These are phyloP conservation scores for Siniperca scherzeri DNA, from an alignment of 2,797 vertebrate species.

Conservation along the genomic window DNA sequence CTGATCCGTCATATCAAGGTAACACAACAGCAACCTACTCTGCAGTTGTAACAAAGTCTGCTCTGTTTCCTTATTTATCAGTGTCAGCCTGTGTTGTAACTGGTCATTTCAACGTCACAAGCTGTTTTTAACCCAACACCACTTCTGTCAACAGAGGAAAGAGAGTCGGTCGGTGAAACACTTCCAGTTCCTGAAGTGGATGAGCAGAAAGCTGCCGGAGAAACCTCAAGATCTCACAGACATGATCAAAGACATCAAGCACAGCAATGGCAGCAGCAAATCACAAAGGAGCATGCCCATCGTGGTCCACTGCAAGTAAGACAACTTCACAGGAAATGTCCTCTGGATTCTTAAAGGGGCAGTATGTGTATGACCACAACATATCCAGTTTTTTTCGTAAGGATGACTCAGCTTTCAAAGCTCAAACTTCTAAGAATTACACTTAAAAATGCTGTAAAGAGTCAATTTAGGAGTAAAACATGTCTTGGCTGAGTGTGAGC, in stretches of 20 bases:
- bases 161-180: constrained; percentile 88
- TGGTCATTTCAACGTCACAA: not conserved
- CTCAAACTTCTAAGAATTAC: no score
- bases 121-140: constrained; percentile 8
- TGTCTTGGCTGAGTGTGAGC: not conserved
- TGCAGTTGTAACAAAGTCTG: not conserved
- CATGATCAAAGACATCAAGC: constrained; percentile 88
- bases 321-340: not conserved
- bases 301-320: constrained; percentile 93
- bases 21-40: not conserved
- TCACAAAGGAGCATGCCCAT: constrained; percentile 73
- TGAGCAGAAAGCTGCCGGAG: constrained; percentile 82
- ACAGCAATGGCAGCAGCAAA: constrained; percentile 62
- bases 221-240: constrained; percentile 85
- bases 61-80: not conserved
- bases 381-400: not conserved
- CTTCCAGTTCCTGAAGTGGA: constrained; percentile 92
- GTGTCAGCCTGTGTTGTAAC: not conserved
- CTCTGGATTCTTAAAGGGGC: not conserved
- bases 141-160: constrained; percentile 86
- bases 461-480: not conserved
- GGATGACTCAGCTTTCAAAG: not conserved
- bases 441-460: no score
- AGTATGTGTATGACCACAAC: not conserved
- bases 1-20: constrained; percentile 92